phyloP scores from a whole-genome alignment of 2,797 vertebrate species.

The Chelonia mydas region DNA sequence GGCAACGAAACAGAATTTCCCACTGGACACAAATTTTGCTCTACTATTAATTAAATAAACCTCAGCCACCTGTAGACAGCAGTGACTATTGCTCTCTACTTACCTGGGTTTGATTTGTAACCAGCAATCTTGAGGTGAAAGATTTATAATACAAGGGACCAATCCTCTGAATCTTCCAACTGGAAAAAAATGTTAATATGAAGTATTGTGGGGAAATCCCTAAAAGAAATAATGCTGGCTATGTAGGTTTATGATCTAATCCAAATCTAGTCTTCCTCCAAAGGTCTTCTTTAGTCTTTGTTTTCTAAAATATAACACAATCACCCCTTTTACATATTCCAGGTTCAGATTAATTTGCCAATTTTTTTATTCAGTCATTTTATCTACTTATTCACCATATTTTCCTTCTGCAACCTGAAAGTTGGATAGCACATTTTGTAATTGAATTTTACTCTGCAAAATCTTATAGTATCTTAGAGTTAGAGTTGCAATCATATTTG shows the following conservation, averaged over 20 bases:
- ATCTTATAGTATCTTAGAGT: background rate
- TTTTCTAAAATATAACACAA: background rate
- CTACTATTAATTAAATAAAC: constrained; percentile 5
- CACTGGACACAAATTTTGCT: background rate
- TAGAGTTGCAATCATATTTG: background rate
- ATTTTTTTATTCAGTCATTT: background rate
- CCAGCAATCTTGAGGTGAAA: background rate
- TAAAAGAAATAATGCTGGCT: background rate
- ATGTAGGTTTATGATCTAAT: background rate
- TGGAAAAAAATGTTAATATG: background rate
- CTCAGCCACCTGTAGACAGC: constrained; percentile 54
- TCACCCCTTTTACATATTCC: background rate
- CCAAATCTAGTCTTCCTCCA: background rate
- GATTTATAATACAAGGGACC: background rate
- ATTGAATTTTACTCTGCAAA: background rate
- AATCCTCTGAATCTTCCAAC: background rate
- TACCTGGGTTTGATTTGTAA: constrained; percentile 54
- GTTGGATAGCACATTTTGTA: background rate
- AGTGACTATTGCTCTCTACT: constrained; percentile 26
- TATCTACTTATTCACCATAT: background rate
- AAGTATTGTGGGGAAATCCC: background rate
- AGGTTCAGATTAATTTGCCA: background rate
- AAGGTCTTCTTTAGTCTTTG: background rate
- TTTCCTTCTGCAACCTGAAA: background rate
- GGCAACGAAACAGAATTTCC: background rate